These are phyloP conservation scores for Jacana jacana DNA, from an alignment of 2,113 vertebrate species.

Conservation along the genomic window DNA sequence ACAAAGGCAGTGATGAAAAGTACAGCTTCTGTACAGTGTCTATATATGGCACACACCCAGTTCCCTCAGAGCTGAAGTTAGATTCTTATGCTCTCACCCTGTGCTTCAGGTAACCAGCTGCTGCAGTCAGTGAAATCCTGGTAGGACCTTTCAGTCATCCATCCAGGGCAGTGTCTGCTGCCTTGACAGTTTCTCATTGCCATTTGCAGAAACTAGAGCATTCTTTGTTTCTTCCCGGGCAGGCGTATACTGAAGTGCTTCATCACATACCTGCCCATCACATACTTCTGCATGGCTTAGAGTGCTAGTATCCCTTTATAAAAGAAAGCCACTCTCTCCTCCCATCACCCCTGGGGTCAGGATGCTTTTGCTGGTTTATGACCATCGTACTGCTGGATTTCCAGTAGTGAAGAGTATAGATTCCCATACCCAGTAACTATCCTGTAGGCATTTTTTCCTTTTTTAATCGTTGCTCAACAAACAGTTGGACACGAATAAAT, in stretches of 20 bases:
- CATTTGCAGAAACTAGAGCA: background rate
- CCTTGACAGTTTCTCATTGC: background rate
- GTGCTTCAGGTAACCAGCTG: background rate
- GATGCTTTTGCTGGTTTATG: background rate
- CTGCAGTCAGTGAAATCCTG: background rate
- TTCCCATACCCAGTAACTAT: background rate
- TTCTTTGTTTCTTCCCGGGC: background rate
- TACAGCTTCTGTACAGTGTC: background rate
- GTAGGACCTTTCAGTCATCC: background rate
- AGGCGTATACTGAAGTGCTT: background rate
- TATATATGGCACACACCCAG: background rate
- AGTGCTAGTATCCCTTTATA: too few relatives aligned
- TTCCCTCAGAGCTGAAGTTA: background rate
- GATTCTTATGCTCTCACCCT: background rate
- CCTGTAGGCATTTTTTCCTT: background rate
- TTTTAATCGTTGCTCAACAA: background rate
- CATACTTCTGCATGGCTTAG: accelerated
- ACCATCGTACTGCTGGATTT: background rate
- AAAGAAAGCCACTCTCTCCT: background rate
- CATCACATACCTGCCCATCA: background rate
- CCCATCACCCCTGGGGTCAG: background rate
- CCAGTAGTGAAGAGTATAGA: background rate
- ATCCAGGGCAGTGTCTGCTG: background rate
- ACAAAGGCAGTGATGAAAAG: background rate
- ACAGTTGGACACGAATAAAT: background rate